Evolutionary conservation across 2,888 invertebrate genomes (phyloP).

Genomic region (Archips crataeganus): DNA sequence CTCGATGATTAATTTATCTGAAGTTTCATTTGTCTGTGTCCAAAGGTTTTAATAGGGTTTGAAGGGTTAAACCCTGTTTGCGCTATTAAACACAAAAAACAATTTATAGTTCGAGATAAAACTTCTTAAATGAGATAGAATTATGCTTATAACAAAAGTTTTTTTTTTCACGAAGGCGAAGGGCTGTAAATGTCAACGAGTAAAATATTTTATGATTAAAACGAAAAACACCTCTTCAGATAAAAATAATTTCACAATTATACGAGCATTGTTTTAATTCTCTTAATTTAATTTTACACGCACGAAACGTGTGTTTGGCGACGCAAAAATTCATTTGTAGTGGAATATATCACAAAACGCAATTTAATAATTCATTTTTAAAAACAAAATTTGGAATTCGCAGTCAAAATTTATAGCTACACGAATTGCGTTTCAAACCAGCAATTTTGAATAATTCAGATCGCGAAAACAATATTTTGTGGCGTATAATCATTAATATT

Average conservation of each 20-base stretch:
- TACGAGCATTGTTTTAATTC: neutral
- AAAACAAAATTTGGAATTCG: neutral
- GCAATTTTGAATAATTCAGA: conserved; percentile 32
- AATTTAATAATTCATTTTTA: conserved; percentile 10
- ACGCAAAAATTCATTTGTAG: neutral
- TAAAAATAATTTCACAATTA: neutral
- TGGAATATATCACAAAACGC: neutral
- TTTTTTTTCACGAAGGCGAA: neutral
- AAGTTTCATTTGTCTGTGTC: conserved; percentile 1
- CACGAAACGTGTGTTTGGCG: neutral
- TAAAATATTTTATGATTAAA: neutral
- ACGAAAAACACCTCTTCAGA: neutral
- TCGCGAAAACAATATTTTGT: conserved; percentile 60
- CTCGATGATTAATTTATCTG: neutral
- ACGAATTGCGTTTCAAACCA: conserved; percentile 11
- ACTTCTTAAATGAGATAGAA: no score
- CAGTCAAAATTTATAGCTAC: neutral
- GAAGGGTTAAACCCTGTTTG: neutral
- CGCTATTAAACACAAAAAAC: no score
- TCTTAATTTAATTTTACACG: neutral
- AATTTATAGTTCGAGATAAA: no score
- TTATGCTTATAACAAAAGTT: neutral
- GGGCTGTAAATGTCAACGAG: neutral
- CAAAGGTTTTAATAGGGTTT: neutral
- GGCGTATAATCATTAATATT: conserved; percentile 80